Percentiles rank a stretch among this genome's conserved stretches.
phyloP scores from a whole-genome alignment of 1,140 invertebrate species.

The Carposina sasakii region DNA sequence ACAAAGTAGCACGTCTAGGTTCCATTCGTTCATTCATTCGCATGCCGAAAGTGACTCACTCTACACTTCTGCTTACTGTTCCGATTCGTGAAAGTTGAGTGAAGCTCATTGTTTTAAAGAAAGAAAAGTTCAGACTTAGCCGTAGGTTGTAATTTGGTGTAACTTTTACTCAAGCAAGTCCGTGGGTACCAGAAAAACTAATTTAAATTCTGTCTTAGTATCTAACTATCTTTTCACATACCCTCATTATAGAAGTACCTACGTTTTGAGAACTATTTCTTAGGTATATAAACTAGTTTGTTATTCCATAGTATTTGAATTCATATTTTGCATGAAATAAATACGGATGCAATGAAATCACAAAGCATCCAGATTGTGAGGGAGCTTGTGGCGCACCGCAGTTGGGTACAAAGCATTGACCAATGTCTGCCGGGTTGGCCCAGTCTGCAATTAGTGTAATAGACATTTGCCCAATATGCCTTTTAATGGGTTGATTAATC shows the following conservation, averaged over 20 bases:
- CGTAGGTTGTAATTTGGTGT: too few relatives aligned
- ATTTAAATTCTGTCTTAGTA: background rate
- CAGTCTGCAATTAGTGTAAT: conserved; percentile 31
- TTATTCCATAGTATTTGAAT: background rate
- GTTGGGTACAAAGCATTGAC: conserved; percentile 28
- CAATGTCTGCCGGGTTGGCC: conserved; percentile 19
- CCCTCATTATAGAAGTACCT: background rate
- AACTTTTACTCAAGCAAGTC: too few relatives aligned
- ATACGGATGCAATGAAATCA: too few relatives aligned
- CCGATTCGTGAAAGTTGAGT: conserved; percentile 22
- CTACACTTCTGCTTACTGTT: conserved; percentile 10
- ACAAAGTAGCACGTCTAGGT: conserved; percentile 3
- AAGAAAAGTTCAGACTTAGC: conserved; percentile 25
- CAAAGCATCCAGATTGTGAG: conserved; percentile 38
- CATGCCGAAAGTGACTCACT: conserved; percentile 16
- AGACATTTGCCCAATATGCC: conserved; percentile 28
- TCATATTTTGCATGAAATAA: too few relatives aligned
- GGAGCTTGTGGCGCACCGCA: conserved; percentile 23
- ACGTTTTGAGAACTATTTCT: background rate
- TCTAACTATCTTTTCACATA: background rate
- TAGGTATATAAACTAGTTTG: background rate
- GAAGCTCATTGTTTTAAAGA: conserved; percentile 32
- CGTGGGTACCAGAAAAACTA: background rate
- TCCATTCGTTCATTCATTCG: conserved; percentile 21
- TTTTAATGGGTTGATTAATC: too few relatives aligned